phyloP scores from a whole-genome alignment of 2,888 invertebrate genomes.

The Orchesella flavescens region DNA sequence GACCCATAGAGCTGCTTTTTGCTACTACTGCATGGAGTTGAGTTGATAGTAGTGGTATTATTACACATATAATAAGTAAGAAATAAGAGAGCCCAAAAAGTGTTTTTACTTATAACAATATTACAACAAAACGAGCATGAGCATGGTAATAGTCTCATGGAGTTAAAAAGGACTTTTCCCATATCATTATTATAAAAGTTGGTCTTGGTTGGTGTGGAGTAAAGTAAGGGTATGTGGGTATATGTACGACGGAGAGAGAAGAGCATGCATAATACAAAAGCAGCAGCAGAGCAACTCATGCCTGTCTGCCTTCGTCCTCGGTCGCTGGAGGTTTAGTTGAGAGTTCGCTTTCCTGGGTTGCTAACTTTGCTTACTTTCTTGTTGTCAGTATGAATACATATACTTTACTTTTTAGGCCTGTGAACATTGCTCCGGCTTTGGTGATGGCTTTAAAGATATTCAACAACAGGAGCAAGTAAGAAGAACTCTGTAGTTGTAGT shows the following conservation, averaged over 20 bases:
- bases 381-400: constrained; percentile 57
- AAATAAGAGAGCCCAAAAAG: constrained; percentile 52
- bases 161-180: constrained; percentile 49
- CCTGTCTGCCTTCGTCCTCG: constrained; percentile 60
- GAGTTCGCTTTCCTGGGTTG: constrained; percentile 57
- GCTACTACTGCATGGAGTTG: constrained; percentile 22
- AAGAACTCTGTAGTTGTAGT: constrained; percentile 20
- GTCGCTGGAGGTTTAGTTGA: constrained; percentile 61
- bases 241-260: constrained; percentile 33
- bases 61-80: constrained; percentile 57
- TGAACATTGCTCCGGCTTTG: constrained; percentile 57
- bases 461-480: constrained; percentile 39
- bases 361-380: constrained; percentile 33
- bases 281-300: constrained; percentile 48
- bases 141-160: constrained; percentile 51
- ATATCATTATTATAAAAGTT: constrained; percentile 37
- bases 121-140: constrained; percentile 59
- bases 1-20: constrained; percentile 54
- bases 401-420: too few relatives aligned
- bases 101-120: constrained; percentile 58
- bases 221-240: background rate
- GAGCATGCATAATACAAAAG: constrained; percentile 57
- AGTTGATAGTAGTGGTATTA: constrained; percentile 56
- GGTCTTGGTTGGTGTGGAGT: background rate
- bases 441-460: constrained; percentile 48